Base-by-base conservation (phyloP, 1,140 invertebrate species). In the Leptestheria dahalacensis region DNA sequence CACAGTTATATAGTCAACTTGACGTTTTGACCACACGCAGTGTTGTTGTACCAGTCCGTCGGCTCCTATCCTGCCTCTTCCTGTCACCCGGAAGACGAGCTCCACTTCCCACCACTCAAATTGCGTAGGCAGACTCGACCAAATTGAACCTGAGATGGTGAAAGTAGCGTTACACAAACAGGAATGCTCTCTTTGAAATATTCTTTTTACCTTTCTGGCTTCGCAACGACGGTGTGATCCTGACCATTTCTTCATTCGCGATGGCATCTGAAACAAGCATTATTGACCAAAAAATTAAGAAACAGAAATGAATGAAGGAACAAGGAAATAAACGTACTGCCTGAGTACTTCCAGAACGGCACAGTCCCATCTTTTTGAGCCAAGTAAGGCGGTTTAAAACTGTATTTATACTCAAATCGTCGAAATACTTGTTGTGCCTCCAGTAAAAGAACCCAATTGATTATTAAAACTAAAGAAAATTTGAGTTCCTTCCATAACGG, bases 51-150 rank as follows among this genome's bases (percentile, higher is more conserved):
- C 88, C 75, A 98, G 75, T 64, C 96, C 96, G 80, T 99, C 96
- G 65, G 95, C 96, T 48, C 96, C 96, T 62, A 99, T 86, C 70
- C 96, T 79, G n/a, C 95, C 94, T 68, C 95, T 76, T 23, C 96
- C 96, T 28, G 86, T 93, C 64, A 99, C 81, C 68, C 95, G 82
- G 73, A 99, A 95, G 61, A 88, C 82, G 60, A 98, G 75, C 70
- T 99, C 94, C 6, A 97, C 83, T 70, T 95, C 89, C 92, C 95
- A 99, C 83, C 88, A 91, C 61, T 95, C 86, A 70, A 92, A 95
- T 71, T 78, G 84, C 3, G 85, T 81, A 53, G 78, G 79, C 46
- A 81, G 76, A 71, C 91, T 96, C 0, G 85, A 87, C 96, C 95
- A 98, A 73, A 94, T 93, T 65, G 85, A 87, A 68, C 82, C 83